These are phyloP conservation scores for Diarsia mendica DNA, from an alignment of 2,888 invertebrate genomes.

Conservation along the genomic window DNA sequence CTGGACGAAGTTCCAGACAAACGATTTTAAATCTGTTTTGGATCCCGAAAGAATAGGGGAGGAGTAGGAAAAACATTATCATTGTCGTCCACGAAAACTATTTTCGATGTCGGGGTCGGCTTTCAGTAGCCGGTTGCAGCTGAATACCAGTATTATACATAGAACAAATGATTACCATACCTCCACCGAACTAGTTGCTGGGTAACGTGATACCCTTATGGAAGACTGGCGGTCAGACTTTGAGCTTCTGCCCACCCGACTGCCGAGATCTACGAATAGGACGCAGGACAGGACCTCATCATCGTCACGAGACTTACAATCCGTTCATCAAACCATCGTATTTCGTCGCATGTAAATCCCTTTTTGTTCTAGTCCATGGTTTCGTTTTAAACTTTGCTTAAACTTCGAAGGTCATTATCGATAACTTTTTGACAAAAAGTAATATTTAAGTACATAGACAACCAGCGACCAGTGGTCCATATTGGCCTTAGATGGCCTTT, in stretches of 20 bases:
- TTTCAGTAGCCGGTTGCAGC: background rate
- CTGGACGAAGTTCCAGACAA: too few species aligned
- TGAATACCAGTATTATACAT: background rate
- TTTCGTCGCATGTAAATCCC: constrained; percentile 1
- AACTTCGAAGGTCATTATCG: too few species aligned
- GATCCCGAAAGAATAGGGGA: too few species aligned
- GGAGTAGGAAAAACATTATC: too few species aligned
- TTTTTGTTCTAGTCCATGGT: too few species aligned
- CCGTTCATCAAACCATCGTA: constrained; percentile 22
- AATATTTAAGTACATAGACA: too few species aligned
- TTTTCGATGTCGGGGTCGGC: background rate
- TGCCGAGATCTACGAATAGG: background rate
- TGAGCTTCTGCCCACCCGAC: background rate
- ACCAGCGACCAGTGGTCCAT: too few species aligned
- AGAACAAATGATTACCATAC: background rate
- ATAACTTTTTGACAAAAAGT: too few species aligned
- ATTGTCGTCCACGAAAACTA: background rate
- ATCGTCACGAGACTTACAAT: constrained; percentile 17
- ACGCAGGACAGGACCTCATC: too few species aligned
- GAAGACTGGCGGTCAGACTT: background rate
- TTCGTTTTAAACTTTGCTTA: too few species aligned
- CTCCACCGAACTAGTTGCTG: background rate
- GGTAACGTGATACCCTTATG: background rate
- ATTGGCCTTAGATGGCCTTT: too few species aligned
- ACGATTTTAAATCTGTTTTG: too few species aligned